Base-by-base conservation (phyloP, 2,113 vertebrate species). In the Dicerorhinus sumatrensis region DNA sequence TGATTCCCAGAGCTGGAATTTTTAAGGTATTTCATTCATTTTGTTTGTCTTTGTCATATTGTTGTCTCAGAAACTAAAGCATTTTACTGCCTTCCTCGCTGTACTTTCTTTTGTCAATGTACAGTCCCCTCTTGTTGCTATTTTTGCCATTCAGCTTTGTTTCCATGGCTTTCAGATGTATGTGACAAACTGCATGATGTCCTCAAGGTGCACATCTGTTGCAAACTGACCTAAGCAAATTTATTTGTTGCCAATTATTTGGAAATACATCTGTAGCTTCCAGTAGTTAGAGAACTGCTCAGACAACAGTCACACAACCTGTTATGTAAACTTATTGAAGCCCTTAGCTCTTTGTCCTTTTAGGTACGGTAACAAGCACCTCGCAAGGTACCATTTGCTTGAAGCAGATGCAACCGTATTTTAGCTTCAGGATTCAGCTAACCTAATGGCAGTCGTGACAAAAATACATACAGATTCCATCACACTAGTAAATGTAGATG, bases 11-110 rank as follows among this genome's bases (percentile, higher is more conserved):
- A 88, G 48, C 4, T 58, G 8, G 36, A 25, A 48, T 36, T 89
- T 48, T 72, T 89, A 82, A 79, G 27, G 20, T 21, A 9, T 91
- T 96, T 82, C 73, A 27, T 85, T 73, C 48, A 54, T 48, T 91
- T 54, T 36, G 18, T 29, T 42, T 96, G 84, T 69, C 21, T 46
- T 81, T 54, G 23, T 62, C 8, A 8, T 18, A 18, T 20, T 39
- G 20, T 67, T 70, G 8, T 73, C 69, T 80, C 62, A n/a, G 48
- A 31, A 8, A 31, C 17, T 29, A 31, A 85, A 81, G 8, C 33
- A 21, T 70, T 69, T 88, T 6, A 3, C 69, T n/a, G 5, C 63
- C 33, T 84, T 73, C 25, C 39, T 92, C 8, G 3, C 20, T 21
- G 13, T 62, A 3, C n/a, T 48, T 11, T 42, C 42, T 56, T 36